phyloP scores from a whole-genome alignment of 2,888 invertebrate species.

The Xanthorhoe spadicearia region DNA sequence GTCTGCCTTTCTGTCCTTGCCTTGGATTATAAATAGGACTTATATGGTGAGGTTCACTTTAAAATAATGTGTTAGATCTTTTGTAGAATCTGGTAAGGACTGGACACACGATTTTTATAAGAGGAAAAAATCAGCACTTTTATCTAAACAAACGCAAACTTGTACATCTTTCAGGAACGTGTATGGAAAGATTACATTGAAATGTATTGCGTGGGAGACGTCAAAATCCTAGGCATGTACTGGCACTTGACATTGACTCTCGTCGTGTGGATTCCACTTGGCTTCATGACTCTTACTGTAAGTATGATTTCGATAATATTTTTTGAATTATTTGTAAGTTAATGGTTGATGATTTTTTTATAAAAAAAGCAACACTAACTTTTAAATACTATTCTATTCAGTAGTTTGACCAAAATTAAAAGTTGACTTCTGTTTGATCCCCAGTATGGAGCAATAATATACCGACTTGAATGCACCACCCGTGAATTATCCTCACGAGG shows the following conservation, averaged over 20 bases:
- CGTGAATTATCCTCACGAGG: slow-evolving; percentile 86
- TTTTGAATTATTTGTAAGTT: too few relatives aligned
- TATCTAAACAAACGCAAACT: too few relatives aligned
- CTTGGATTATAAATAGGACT: slow-evolving; percentile 86
- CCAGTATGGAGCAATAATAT: slow-evolving; percentile 73
- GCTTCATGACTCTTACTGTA: slow-evolving; percentile 89
- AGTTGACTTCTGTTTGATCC: not conserved
- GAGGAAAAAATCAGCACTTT: too few relatives aligned
- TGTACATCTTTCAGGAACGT: slow-evolving; percentile 79
- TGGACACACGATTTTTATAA: too few relatives aligned
- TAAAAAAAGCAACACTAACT: not conserved
- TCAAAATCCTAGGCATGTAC: slow-evolving; percentile 86
- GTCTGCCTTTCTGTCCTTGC: slow-evolving; percentile 86
- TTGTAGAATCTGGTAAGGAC: too few relatives aligned
- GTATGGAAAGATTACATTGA: slow-evolving; percentile 91
- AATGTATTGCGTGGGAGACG: slow-evolving; percentile 90
- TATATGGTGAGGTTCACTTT: slow-evolving; percentile 79
- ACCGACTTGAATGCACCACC: slow-evolving; percentile 87
- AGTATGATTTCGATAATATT: slow-evolving; percentile 67
- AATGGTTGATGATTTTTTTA: too few relatives aligned
- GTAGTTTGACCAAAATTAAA: too few relatives aligned
- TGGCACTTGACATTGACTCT: slow-evolving; percentile 91
- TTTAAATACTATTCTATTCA: too few relatives aligned
- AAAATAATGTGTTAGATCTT: too few relatives aligned
- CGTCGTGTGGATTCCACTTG: slow-evolving; percentile 91